Evolutionary conservation across 2,888 invertebrate species (phyloP).

Genomic region (Caenorhabditis sinica): DNA sequence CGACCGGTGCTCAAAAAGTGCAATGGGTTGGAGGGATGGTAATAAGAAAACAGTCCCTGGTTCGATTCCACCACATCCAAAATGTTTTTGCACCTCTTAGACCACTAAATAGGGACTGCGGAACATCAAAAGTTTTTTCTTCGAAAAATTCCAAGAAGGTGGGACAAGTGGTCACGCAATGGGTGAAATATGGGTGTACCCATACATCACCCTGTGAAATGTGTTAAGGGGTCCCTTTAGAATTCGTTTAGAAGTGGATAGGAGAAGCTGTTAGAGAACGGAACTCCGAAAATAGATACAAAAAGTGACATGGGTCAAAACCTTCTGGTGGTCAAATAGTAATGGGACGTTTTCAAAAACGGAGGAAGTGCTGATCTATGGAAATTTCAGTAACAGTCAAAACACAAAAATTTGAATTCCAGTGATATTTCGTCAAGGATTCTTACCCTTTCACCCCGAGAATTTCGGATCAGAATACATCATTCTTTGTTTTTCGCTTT

Average conservation of each 20-base stretch:
- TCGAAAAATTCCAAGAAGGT: neutral
- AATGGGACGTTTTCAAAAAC: too few species aligned
- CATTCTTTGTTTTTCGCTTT: neutral
- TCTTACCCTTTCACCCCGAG: neutral
- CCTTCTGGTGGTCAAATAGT: too few species aligned
- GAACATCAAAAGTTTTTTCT: too few species aligned
- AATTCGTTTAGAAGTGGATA: neutral
- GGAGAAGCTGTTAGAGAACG: neutral
- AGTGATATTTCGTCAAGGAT: too few species aligned
- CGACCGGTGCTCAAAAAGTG: too few species aligned
- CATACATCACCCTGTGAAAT: conserved; percentile 20
- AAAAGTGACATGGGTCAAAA: neutral
- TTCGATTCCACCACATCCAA: too few species aligned
- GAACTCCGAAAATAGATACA: too few species aligned
- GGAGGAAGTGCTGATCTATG: too few species aligned
- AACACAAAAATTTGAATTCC: neutral
- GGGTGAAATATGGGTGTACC: neutral
- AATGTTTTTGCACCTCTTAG: too few species aligned
- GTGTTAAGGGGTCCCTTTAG: neutral
- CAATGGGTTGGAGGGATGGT: too few species aligned
- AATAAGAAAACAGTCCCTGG: too few species aligned
- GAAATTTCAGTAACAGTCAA: neutral
- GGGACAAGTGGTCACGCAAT: conserved; percentile 23
- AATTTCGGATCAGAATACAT: conserved; percentile 14
- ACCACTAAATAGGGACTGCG: too few species aligned